These are phyloP conservation scores for Balaeniceps rex DNA, from an alignment of 2,113 vertebrate genomes.

Conservation along the genomic window DNA sequence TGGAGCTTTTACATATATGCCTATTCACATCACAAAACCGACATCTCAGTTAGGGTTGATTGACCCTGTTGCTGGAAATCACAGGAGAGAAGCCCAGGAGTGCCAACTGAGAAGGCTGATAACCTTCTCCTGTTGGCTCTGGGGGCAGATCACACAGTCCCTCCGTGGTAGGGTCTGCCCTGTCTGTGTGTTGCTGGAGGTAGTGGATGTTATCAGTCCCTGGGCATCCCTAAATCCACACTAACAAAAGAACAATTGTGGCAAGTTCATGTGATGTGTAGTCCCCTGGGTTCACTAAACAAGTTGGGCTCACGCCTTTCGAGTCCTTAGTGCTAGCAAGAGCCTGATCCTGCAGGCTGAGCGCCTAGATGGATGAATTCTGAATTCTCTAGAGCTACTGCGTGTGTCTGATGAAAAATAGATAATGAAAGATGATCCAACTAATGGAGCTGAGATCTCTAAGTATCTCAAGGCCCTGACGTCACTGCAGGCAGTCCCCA, in stretches of 20 bases:
- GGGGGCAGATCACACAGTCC: neutral
- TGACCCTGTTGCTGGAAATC: neutral
- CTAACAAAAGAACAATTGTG: neutral
- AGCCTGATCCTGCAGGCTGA: neutral
- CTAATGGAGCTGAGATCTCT: constrained; percentile 6
- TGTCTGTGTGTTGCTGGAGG: neutral
- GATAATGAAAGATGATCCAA: constrained; percentile 53
- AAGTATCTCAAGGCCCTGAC: constrained; percentile 32
- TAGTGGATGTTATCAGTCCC: neutral
- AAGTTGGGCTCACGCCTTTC: neutral
- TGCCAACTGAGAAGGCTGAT: neutral
- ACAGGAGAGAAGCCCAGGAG: neutral
- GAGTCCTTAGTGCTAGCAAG: neutral
- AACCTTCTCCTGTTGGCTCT: neutral
- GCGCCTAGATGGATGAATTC: neutral
- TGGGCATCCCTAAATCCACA: neutral
- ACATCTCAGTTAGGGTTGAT: neutral
- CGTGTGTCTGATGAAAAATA: constrained; percentile 20
- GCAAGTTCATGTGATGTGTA: neutral
- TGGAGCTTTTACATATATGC: neutral
- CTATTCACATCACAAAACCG: neutral
- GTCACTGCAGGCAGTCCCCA: constrained; percentile 33
- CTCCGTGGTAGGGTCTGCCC: neutral
- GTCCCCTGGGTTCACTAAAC: neutral
- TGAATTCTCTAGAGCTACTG: constrained; percentile 2